Percentiles rank a stretch among this genome's conserved stretches.
Conservation (phyloP, 1,140 invertebrate species). For the Drosophila simulans region DNA sequence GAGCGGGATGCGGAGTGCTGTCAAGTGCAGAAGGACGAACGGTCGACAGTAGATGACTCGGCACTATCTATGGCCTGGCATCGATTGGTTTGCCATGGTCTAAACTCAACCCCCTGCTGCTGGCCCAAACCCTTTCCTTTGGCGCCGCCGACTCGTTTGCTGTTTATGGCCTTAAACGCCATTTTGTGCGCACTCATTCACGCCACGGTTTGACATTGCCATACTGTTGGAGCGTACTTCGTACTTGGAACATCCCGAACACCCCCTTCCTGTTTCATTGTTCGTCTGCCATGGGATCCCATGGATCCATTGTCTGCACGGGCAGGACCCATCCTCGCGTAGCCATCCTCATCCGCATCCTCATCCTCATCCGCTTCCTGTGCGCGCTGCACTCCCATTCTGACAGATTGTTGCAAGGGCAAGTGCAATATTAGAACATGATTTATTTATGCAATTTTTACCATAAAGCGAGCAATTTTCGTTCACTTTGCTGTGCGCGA, state of each 20-base stretch:
- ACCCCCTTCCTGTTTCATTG: slow-evolving; percentile 39
- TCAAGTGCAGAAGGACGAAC: slow-evolving; percentile 61
- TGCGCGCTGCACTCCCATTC: slow-evolving; percentile 45
- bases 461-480: slow-evolving; percentile 54
- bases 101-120: slow-evolving; percentile 13
- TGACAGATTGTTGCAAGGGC: slow-evolving; percentile 79
- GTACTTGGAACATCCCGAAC: background rate
- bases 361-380: slow-evolving; percentile 30
- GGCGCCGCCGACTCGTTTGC: slow-evolving; percentile 30
- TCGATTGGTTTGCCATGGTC: slow-evolving; percentile 70
- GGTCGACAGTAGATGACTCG: slow-evolving; percentile 51
- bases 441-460: slow-evolving; percentile 84
- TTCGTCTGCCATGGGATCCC: slow-evolving; percentile 21
- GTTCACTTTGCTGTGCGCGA: slow-evolving; percentile 13
- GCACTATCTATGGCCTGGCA: slow-evolving; percentile 68
- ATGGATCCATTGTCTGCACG: slow-evolving; percentile 37
- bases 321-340: slow-evolving; percentile 4
- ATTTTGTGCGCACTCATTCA: slow-evolving; percentile 79
- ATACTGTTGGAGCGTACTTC: background rate
- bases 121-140: slow-evolving; percentile 9
- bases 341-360: slow-evolving; percentile 19
- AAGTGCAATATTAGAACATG: slow-evolving; percentile 84
- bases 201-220: slow-evolving; percentile 59
- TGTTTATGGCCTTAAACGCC: slow-evolving; percentile 80
- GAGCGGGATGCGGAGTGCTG: slow-evolving; percentile 27